phyloP scores from a whole-genome alignment of 2,888 invertebrate genomes.

The Caradrina clavipalpis region DNA sequence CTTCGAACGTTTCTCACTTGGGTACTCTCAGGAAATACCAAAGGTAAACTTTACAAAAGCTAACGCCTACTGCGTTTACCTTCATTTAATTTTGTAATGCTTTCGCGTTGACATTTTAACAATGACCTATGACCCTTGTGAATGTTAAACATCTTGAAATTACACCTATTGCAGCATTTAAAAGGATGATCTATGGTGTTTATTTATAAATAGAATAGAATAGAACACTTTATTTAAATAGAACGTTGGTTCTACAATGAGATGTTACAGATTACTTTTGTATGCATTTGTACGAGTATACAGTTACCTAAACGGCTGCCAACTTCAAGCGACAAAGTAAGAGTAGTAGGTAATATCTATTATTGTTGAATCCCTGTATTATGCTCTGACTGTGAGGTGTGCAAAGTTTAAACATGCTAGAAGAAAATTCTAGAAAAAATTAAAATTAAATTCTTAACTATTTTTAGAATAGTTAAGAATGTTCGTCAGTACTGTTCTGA shows the following conservation, averaged over 20 bases:
- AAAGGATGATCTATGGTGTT: constrained; percentile 29
- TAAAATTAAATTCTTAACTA: too few relatives aligned
- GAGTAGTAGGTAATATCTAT: too few relatives aligned
- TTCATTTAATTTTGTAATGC: constrained; percentile 45
- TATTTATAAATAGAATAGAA: constrained; percentile 12
- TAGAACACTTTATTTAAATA: too few relatives aligned
- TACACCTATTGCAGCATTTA: constrained; percentile 32
- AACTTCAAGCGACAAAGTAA: too few relatives aligned
- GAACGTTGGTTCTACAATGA: too few relatives aligned
- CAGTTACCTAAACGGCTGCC: too few relatives aligned
- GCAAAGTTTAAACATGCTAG: too few relatives aligned
- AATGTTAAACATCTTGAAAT: constrained; percentile 53
- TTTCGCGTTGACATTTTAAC: constrained; percentile 56
- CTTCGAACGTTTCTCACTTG: constrained; percentile 34
- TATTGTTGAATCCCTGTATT: too few relatives aligned
- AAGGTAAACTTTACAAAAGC: constrained; percentile 44
- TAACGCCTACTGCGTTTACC: constrained; percentile 39
- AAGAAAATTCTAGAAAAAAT: too few relatives aligned
- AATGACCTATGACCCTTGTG: constrained; percentile 41
- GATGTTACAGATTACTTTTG: too few relatives aligned
- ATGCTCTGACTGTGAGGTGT: too few relatives aligned
- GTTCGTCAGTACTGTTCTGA: constrained; percentile 11
- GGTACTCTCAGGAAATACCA: constrained; percentile 42
- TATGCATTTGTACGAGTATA: too few relatives aligned
- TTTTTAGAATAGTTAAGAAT: constrained; percentile 1